Evolutionary conservation across 2,797 vertebrate genomes (phyloP), one percentile per base, ranked within the genome.

Genomic region (Sebastes trivittatus): DNA sequence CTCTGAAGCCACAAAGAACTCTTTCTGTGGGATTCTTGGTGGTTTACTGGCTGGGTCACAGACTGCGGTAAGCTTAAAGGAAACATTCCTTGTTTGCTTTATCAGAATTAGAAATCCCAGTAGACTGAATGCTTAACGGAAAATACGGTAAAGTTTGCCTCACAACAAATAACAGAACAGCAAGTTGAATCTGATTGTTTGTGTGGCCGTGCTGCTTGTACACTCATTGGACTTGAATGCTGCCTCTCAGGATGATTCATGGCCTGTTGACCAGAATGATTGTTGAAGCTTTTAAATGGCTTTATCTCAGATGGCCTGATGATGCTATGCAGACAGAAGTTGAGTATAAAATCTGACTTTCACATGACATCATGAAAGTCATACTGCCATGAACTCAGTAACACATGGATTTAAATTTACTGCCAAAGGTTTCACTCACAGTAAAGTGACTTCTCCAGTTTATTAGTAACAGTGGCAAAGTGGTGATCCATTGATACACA

Each of bases 201-300:
- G 5, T 66, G 63, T 38, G 55, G 30, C n/a, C 6, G 23, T 27
- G 65, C 34, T 60, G 56, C 38, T 30, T 22, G 42, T 42, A 11
- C 59, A 14, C 58, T 84, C 60, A 52, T 7, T 49, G 55, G 49
- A 72, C 71, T 52, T 64, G 18, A 82, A 73, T 64, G 76, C 30
- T 72, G 61, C 29, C 64, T 64, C 78, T 83, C 77, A 14, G 66
- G 67, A 80, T 85, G 81, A 86, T 82, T 91, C 82, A 89, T 56
- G 60, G 49, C 49, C 74, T 11, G 68, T 14, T 75, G 59, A 81
- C 63, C 72, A 56, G 46, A 60, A 22, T 49, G 46, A 63, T 72
- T 81, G 77, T 86, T 14, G 49, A 42, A 34, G 29, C 69, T 20
- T 70, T 49, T 22, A 62, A 79, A 72, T 16, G 36, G 4, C 14